Evolutionary conservation across 2,113 vertebrate genomes (phyloP), one percentile per base, ranked within the genome.

Genomic region (Mirza zaza): DNA sequence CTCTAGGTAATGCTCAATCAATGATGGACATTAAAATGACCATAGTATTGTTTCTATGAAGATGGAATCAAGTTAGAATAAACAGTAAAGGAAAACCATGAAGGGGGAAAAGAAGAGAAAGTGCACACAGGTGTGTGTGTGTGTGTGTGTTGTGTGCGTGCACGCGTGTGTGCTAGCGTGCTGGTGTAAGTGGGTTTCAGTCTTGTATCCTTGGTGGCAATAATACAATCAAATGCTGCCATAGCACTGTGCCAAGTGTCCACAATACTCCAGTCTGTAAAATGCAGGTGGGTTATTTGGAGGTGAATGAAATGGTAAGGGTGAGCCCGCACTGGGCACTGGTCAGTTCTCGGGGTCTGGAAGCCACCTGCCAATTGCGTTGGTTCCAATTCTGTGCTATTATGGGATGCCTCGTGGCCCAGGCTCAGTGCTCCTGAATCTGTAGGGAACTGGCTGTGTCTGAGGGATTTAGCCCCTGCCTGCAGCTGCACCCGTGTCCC

Each of bases 311-410:
- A 32, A 48, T 39, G 27, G 67, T 9, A 2, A 65, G 20, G 8
- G 2, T 29, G 68, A 36, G 20, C 65, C 15, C 11, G 20, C 29
- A 9, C 14, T 17, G 52, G 52, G 36, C 52, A 17, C 52, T 32
- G 21, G 67, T 57, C 48, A 32, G 32, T 63, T 59, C 34, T 11
- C 4, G 55, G 57, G 8, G 0, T 20, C 70, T 76, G 36, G 13
- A 21, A 70, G 13, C 32, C 50, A n/a, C 8, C 3, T 13, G 25
- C 23, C 76, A n/a, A 18, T 50, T 12, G 3, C 7, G 0, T 9
- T 63, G 42, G 34, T 73, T 87, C 65, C 55, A 52, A 1, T 57
- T 80, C 29, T 91, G 77, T 13, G 8, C 14, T 23, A 0, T 8
- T 57, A 32, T 61, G 12, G 5, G 71, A 9, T 25, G 29, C 21